Percentiles rank a stretch among this genome's conserved stretches.
Evolutionary conservation across 1,140 invertebrate genomes (phyloP).

Genomic region (Streblospio benedicti): DNA sequence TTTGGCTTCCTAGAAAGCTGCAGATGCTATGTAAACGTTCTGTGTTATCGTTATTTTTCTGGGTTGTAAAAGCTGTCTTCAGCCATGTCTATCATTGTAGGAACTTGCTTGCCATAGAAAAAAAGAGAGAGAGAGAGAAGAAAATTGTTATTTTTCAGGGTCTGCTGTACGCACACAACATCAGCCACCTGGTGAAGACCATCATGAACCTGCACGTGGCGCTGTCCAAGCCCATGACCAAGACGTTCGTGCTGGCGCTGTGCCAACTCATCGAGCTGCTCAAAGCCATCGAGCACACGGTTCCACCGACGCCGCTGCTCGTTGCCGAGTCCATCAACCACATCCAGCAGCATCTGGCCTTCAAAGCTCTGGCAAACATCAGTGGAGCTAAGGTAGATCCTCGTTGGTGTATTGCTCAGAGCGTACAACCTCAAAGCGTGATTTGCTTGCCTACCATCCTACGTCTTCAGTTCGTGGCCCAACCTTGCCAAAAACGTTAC

Average conservation of each 20-base stretch:
- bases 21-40: too few relatives aligned
- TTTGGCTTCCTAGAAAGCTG: too few relatives aligned
- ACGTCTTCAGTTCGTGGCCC: too few relatives aligned
- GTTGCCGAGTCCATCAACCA: constrained; percentile 56
- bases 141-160: too few relatives aligned
- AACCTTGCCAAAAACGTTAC: too few relatives aligned
- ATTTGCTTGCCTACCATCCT: too few relatives aligned
- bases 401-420: constrained; percentile 23
- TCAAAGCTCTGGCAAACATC: constrained; percentile 57
- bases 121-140: too few relatives aligned
- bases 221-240: constrained; percentile 66
- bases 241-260: constrained; percentile 63
- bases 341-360: constrained; percentile 61
- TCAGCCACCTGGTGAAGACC: constrained; percentile 52
- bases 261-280: constrained; percentile 74
- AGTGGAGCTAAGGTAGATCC: constrained; percentile 54
- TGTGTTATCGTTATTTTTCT: too few relatives aligned
- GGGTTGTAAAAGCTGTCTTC: too few relatives aligned
- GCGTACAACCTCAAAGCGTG: too few relatives aligned
- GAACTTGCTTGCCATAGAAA: too few relatives aligned
- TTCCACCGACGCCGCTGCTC: constrained; percentile 53
- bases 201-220: constrained; percentile 74
- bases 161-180: constrained; percentile 50
- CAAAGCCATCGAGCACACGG: constrained; percentile 63
- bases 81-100: too few relatives aligned